Conservation (phyloP, 53 echinoderm and acorn worm genomes). For the Holothuria scabra region DNA sequence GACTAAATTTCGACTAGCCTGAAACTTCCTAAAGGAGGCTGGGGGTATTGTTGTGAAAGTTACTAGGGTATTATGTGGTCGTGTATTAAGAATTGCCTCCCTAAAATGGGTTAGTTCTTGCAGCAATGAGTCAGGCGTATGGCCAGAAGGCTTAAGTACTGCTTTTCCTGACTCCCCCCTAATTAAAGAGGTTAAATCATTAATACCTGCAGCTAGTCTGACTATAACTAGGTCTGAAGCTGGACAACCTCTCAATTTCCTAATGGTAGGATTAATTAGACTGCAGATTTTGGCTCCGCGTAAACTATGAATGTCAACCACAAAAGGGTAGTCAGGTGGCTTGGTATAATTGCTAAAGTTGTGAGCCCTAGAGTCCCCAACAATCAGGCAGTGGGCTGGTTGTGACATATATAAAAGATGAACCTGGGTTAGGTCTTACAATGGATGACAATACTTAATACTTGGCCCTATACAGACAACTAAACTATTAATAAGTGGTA, state of each 20-base stretch:
- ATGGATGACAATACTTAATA: too few relatives aligned
- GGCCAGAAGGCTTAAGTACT: neutral
- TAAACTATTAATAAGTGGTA: too few relatives aligned
- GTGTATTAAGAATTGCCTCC: neutral
- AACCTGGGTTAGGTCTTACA: too few relatives aligned
- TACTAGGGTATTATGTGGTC: neutral
- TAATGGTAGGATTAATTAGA: neutral
- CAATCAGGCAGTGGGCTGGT: neutral
- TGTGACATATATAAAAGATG: neutral
- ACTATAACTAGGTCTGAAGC: neutral
- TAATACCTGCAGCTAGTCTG: neutral
- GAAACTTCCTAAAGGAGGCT: neutral
- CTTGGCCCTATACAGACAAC: too few relatives aligned
- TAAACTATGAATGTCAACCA: neutral
- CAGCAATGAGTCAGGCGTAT: neutral
- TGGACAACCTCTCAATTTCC: neutral
- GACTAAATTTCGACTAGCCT: neutral
- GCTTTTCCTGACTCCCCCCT: neutral
- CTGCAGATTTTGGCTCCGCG: neutral
- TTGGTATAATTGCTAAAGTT: neutral
- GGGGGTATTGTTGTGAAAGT: neutral
- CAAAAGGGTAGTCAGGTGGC: neutral
- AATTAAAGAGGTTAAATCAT: neutral
- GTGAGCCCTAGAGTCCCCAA: neutral
- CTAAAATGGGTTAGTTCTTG: neutral